Percentiles rank a stretch among this genome's conserved stretches.
Conservation (phyloP, 2,797 vertebrate genomes). For the Enteromius anoplus region DNA sequence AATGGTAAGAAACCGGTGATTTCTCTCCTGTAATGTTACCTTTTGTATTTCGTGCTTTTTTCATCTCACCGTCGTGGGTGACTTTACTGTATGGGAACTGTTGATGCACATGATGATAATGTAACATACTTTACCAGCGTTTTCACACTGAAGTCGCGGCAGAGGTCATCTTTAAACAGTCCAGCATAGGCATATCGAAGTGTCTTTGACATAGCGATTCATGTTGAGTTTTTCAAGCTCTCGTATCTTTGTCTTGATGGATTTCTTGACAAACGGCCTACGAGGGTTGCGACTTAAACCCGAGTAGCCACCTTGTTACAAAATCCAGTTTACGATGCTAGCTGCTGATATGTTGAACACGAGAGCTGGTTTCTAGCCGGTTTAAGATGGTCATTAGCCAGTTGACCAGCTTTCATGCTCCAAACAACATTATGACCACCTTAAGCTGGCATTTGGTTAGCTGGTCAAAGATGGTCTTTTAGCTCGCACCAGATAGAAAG, state of each 20-base stretch:
- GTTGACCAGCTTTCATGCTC: not conserved
- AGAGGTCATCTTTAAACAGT: conserved; percentile 20
- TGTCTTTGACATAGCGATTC: conserved; percentile 12
- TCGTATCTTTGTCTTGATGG: conserved; percentile 45
- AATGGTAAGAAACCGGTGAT: conserved; percentile 79
- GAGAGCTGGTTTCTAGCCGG: not conserved
- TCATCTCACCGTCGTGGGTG: conserved; percentile 53
- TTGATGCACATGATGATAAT: conserved; percentile 49
- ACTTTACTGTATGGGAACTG: conserved; percentile 48
- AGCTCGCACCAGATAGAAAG: not conserved
- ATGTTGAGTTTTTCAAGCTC: conserved; percentile 28
- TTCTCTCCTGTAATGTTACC: conserved; percentile 58
- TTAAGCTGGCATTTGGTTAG: not conserved
- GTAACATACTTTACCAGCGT: conserved; percentile 14
- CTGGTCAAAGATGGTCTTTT: not conserved
- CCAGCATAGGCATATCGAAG: not conserved
- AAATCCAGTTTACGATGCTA: conserved; percentile 28
- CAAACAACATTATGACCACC: not conserved
- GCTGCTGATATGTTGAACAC: not conserved
- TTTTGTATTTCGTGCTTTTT: conserved; percentile 63
- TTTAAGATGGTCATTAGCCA: not conserved
- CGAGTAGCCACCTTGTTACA: conserved; percentile 34
- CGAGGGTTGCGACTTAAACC: conserved; percentile 32
- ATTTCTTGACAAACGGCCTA: conserved; percentile 58
- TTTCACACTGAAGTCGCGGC: conserved; percentile 17